Base-by-base conservation (phyloP, 2,888 invertebrate species). In the Ormyrus nitidulus region DNA sequence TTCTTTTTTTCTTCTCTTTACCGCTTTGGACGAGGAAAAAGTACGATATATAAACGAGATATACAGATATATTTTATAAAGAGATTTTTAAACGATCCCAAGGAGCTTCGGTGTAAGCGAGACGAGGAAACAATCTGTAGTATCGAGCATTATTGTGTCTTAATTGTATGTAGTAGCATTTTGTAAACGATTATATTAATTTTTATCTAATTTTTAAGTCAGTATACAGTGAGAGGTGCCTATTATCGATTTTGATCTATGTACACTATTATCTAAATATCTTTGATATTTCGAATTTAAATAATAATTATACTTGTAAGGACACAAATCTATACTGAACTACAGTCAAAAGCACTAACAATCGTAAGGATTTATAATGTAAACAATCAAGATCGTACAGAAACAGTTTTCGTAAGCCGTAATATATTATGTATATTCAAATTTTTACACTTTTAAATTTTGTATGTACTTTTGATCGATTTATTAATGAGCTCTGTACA, bases 141-240 rank as follows among this genome's bases (percentile, higher is more conserved):
- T 83, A 85, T 84, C 84, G 74, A 83, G 81, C 85, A 86, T 85
- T 80, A 85, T 86, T 77, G 80, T 83, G 80, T 82, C 81, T 83
- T 84, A 83, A 84, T 78, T 90, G 90, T 90, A 90, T 86, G 90
- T 90, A 90, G 87, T 89, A 89, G 89, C 86, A 86, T 85, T 86
- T 86, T 88, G 56, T 80, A 82, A 82, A 80, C 59, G 64, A 80
- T 68, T 72, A 82, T 34, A 34, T 80, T 81, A 74, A 82, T 82
- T 77, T 82, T 82, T 82, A 82, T 75, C 71, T 82, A 80, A 82
- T 82, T 77, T 77, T 84, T 90, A 89, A 89, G 88, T 84, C 81
- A 84, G 87, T 85, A 84, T 85, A 86, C 84, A 84, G 84, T 88
- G 85, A 86, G 85, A 86, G 89, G 89, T 90, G 89, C 90, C 89